phyloP scores from a whole-genome alignment of 2,113 vertebrate species.

The Pterocles burchelli region DNA sequence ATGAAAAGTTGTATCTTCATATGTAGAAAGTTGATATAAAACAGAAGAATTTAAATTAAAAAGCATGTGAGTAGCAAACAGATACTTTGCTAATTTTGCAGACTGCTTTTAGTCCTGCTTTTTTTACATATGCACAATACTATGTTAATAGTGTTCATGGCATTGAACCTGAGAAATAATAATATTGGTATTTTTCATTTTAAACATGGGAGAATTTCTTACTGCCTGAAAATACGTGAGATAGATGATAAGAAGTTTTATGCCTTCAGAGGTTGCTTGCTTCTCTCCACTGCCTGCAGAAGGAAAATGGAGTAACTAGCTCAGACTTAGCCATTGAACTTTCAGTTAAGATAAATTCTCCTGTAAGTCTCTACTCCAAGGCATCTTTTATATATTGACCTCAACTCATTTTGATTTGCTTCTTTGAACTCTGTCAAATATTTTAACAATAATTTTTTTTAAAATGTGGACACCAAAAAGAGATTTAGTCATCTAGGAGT shows the following conservation, averaged over 20 bases:
- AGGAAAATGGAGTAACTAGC: background rate
- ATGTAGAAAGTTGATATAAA: conserved; percentile 27
- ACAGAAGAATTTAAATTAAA: conserved; percentile 43
- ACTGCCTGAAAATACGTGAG: background rate
- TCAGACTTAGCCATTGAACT: background rate
- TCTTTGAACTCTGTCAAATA: conserved; percentile 17
- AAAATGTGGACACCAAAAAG: background rate
- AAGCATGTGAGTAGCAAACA: background rate
- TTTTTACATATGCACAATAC: background rate
- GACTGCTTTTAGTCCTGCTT: background rate
- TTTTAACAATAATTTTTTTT: background rate
- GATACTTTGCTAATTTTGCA: background rate
- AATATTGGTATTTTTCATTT: background rate
- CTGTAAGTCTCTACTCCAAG: background rate
- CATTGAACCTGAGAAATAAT: background rate
- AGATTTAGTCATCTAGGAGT: background rate
- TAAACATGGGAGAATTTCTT: background rate
- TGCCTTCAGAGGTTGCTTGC: background rate
- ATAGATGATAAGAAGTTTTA: background rate
- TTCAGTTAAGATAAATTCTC: background rate
- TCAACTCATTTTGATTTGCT: conserved; percentile 12
- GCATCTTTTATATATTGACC: background rate
- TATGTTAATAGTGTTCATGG: background rate
- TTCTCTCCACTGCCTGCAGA: background rate
- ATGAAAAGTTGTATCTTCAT: conserved; percentile 37